A percentile compares a stretch with the other conserved stretches of the same genome.
phyloP scores from a whole-genome alignment of 2,888 invertebrate genomes.

The Perizoma affinitatum region DNA sequence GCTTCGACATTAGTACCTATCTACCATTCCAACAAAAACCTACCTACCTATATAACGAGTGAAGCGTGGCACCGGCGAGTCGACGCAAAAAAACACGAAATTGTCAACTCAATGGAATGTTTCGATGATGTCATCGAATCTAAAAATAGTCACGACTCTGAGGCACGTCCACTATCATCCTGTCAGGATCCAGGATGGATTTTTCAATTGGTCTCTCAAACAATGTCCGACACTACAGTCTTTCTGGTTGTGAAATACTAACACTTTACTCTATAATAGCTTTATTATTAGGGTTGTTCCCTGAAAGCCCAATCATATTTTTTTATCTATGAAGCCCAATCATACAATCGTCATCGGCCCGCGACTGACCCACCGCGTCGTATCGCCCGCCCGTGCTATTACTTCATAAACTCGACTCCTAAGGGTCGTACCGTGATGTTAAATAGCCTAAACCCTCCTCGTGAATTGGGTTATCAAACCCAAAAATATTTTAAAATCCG shows the following conservation, averaged over 20 bases:
- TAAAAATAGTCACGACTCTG: slow-evolving; percentile 71
- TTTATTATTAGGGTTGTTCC: too few relatives aligned
- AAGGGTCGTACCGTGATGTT: too few relatives aligned
- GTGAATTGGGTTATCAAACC: too few relatives aligned
- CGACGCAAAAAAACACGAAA: slow-evolving; percentile 50
- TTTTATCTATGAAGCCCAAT: too few relatives aligned
- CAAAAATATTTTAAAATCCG: too few relatives aligned
- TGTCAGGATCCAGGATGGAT: slow-evolving; percentile 61
- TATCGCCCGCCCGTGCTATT: too few relatives aligned
- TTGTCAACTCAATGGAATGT: slow-evolving; percentile 66
- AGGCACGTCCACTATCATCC: slow-evolving; percentile 61
- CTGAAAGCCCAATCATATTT: too few relatives aligned
- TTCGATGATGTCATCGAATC: slow-evolving; percentile 67
- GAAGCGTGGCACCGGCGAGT: slow-evolving; percentile 44
- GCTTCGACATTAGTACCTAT: slow-evolving; percentile 8
- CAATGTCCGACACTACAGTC: slow-evolving; percentile 39
- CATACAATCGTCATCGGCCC: too few relatives aligned
- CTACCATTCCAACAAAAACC: slow-evolving; percentile 10
- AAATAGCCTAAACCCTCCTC: too few relatives aligned
- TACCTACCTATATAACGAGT: slow-evolving; percentile 26
- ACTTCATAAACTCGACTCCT: too few relatives aligned
- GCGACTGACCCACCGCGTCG: too few relatives aligned
- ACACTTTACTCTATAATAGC: slow-evolving; percentile 6
- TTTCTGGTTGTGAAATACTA: slow-evolving; percentile 45
- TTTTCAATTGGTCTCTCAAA: slow-evolving; percentile 56